Evolutionary conservation across 2,797 vertebrate genomes (phyloP), one percentile per base, ranked within the genome.

Genomic region (Gymnoscopelus braueri): DNA sequence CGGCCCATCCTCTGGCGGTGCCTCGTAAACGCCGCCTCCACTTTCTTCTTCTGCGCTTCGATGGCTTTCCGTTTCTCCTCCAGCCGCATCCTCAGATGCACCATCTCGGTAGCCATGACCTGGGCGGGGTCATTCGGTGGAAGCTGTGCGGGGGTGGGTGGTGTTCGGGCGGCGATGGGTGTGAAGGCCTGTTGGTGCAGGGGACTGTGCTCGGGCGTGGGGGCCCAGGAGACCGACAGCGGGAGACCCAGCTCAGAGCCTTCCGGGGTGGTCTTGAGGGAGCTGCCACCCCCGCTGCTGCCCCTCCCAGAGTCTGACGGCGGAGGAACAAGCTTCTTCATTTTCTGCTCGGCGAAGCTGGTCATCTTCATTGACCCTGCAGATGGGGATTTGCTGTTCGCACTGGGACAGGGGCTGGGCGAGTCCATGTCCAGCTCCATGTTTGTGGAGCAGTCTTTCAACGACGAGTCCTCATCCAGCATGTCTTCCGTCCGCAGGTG

Each of bases 11-110:
- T 97, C 86, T 99, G 97, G 48, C 98, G 92, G 76, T 99, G 97
- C 58, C 93, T 93, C 0, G 97, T 96, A 75, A 99, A 99, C 0
- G 96, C 97, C 0, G 97, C 98, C 82, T 99, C 98, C 71, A 99
- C 96, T 84, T 98, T 98, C 90, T 96, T 98, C 83, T 99, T 99
- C 89, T 99, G 98, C 8, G 98, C 97, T 88, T 99, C 98, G 14
- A 99, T 99, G 5, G 98, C 98, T 75, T 97, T 92, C 3, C 98
- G 94, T 82, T 99, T 99, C 82, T 99, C 98, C 81, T 99, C 98
- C 11, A 99, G 89, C 50, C 97, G 95, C 96, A 99, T 98, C 79
- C 95, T 94, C 56, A 99, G 92, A 64, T 99, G 95, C 0, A 98
- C 96, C 96, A 99, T 97, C 91, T 99, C 98, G 0, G 96, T 97